Percentiles rank a stretch among this genome's conserved stretches.
Evolutionary conservation across 2,113 vertebrate species (phyloP).

Genomic region (Pristiophorus japonicus): DNA sequence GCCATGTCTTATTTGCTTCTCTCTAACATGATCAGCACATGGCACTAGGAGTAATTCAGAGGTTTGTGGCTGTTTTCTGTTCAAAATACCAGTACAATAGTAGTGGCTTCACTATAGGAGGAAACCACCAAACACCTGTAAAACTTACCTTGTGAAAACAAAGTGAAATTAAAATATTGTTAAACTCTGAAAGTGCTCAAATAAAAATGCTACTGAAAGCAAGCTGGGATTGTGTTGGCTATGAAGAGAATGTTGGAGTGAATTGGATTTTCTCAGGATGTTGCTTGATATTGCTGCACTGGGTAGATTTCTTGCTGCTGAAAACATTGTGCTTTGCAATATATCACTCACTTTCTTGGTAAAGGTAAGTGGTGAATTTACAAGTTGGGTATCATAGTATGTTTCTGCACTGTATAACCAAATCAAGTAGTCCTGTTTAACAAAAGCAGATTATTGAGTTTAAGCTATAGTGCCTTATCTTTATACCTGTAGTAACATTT

Average conservation of each 20-base stretch:
- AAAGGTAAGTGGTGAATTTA: neutral
- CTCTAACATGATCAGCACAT: neutral
- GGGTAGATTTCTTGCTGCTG: neutral
- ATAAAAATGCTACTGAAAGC: neutral
- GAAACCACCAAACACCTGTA: neutral
- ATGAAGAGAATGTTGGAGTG: neutral
- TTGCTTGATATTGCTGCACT: neutral
- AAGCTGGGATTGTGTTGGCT: neutral
- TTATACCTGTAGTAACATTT: neutral
- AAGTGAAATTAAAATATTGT: neutral
- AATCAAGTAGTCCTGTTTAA: neutral
- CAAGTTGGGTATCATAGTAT: neutral
- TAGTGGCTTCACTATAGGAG: neutral
- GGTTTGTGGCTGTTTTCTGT: neutral
- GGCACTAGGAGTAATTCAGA: neutral
- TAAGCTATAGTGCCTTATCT: neutral
- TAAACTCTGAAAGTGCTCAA: neutral
- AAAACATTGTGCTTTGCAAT: neutral
- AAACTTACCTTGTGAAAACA: neutral
- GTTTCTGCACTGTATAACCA: neutral
- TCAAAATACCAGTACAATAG: neutral
- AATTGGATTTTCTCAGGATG: neutral
- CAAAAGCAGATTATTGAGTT: neutral
- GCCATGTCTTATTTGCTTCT: neutral
- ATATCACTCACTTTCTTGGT: neutral